A percentile compares a stretch with the other conserved stretches of the same genome.
Conservation (phyloP, 2,888 invertebrate genomes). For the Epinotia brunnichana region DNA sequence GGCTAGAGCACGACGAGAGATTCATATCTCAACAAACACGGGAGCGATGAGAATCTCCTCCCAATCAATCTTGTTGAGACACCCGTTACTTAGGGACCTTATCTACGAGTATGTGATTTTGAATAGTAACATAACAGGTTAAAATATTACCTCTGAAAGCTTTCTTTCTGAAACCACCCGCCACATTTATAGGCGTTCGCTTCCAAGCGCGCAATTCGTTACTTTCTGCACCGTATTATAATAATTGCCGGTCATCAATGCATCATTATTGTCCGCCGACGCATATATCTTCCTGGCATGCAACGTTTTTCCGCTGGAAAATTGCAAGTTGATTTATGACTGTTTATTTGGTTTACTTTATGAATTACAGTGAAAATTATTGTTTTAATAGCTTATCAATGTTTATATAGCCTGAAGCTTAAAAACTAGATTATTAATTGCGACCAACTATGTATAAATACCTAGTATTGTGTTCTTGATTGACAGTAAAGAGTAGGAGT, state of each 20-base stretch:
- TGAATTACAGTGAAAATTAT: neutral
- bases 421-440: no score
- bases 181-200: neutral
- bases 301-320: conserved; percentile 14
- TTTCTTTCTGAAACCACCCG: neutral
- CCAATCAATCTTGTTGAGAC: no score
- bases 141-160: neutral
- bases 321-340: conserved; percentile 34
- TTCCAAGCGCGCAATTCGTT: neutral
- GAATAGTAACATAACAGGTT: neutral
- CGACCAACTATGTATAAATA: no score
- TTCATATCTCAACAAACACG: no score
- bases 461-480: no score
- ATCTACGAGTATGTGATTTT: no score
- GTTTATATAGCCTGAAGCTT: neutral
- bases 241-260: conserved; percentile 35
- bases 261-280: conserved; percentile 28
- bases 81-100: no score
- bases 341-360: conserved; percentile 27
- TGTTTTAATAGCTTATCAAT: neutral
- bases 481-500: no score
- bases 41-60: no score
- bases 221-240: conserved; percentile 16
- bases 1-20: no score
- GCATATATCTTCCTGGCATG: conserved; percentile 10